phyloP scores from a whole-genome alignment of 1,140 invertebrate genomes.

The Artemia franciscana region DNA sequence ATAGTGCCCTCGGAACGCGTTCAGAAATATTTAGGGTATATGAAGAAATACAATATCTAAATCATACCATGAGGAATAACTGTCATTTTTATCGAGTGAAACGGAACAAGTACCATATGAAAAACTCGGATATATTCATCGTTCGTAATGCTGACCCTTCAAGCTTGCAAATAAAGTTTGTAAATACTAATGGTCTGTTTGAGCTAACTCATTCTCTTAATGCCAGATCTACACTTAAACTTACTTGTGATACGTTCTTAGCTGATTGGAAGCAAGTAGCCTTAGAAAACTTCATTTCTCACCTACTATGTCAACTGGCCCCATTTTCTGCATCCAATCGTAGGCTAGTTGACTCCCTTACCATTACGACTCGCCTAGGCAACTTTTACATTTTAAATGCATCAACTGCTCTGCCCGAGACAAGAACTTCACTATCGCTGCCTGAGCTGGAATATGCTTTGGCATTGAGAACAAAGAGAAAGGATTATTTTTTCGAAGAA shows the following conservation, averaged over 20 bases:
- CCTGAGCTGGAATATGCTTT: too few relatives aligned
- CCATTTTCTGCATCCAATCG: background rate
- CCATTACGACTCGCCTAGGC: slow-evolving; percentile 1
- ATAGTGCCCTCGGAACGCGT: background rate
- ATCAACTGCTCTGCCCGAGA: background rate
- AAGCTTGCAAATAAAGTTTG: background rate
- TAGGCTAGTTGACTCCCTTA: background rate
- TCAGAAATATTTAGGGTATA: slow-evolving; percentile 1
- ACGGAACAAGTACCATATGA: background rate
- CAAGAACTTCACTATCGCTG: background rate
- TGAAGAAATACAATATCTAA: slow-evolving; percentile 1
- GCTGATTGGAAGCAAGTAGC: background rate
- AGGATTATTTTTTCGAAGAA: background rate
- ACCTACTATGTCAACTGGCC: background rate
- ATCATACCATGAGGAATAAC: background rate
- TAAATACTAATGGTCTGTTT: background rate
- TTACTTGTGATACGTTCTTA: background rate
- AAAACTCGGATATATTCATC: background rate
- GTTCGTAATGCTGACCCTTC: background rate
- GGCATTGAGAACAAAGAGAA: background rate
- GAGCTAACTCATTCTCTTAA: background rate
- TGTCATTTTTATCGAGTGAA: background rate
- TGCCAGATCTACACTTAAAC: background rate
- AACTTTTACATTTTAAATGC: background rate
- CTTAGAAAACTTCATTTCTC: background rate